phyloP scores from a whole-genome alignment of 2,797 vertebrate species.

The Chelmon rostratus region DNA sequence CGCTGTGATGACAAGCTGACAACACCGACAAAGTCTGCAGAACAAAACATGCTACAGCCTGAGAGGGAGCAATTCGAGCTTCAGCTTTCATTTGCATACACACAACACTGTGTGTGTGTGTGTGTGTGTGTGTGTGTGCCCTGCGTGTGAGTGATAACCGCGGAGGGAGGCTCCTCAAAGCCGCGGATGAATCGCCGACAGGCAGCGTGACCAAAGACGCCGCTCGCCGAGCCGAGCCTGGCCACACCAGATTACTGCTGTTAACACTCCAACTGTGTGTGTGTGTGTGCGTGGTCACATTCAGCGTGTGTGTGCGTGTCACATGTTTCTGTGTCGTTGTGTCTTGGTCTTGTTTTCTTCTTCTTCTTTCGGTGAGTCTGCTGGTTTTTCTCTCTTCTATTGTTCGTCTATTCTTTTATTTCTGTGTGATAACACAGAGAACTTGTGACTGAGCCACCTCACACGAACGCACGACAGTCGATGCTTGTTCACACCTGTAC shows the following conservation, averaged over 20 bases:
- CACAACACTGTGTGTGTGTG: slow-evolving; percentile 43
- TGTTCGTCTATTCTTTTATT: neutral
- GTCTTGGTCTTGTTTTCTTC: slow-evolving; percentile 3
- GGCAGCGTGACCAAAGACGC: slow-evolving; percentile 70
- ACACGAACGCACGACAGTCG: too few relatives aligned
- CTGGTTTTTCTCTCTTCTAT: neutral
- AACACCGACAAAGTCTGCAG: slow-evolving; percentile 38
- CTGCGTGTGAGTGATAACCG: slow-evolving; percentile 57
- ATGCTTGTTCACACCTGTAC: too few relatives aligned
- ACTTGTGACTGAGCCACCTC: too few relatives aligned
- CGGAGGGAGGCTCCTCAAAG: slow-evolving; percentile 65
- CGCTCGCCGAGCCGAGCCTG: slow-evolving; percentile 53
- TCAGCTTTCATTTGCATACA: slow-evolving; percentile 54
- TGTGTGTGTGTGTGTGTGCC: slow-evolving; percentile 32
- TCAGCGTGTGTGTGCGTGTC: slow-evolving; percentile 11
- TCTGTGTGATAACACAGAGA: neutral
- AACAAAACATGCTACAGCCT: slow-evolving; percentile 44
- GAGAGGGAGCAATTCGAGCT: slow-evolving; percentile 19
- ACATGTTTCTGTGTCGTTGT: neutral
- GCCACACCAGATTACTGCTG: slow-evolving; percentile 66
- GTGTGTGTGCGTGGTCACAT: slow-evolving; percentile 16
- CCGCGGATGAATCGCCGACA: slow-evolving; percentile 63
- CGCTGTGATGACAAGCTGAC: slow-evolving; percentile 18
- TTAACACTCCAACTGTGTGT: slow-evolving; percentile 30
- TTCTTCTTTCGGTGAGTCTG: neutral